Evolutionary conservation across 2,797 vertebrate genomes (phyloP).

Genomic region (Paratrypauchen microcephalus): DNA sequence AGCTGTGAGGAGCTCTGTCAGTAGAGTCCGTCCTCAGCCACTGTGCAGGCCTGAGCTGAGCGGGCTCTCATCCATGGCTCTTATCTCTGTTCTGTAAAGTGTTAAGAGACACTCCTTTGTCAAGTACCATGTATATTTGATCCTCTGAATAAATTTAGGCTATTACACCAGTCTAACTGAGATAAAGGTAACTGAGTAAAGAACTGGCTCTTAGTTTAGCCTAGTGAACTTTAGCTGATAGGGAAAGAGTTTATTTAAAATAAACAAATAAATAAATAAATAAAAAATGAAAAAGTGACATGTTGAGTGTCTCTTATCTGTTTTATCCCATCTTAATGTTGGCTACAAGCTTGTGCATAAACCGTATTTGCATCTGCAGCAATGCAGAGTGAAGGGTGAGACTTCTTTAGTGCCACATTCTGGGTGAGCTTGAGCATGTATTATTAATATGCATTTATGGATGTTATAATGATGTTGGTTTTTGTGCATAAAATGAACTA

Average conservation of each 20-base stretch:
- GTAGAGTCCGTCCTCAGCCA: constrained; percentile 1
- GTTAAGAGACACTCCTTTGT: constrained; percentile 16
- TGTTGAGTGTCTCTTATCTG: constrained; percentile 1
- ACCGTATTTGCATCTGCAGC: no score
- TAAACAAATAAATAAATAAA: no score
- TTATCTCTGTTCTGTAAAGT: constrained; percentile 8
- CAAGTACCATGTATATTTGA: constrained; percentile 17
- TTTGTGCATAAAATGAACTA: neutral
- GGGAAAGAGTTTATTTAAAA: constrained; percentile 2
- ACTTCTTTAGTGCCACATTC: no score
- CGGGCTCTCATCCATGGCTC: neutral
- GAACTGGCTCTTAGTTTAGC: constrained; percentile 19
- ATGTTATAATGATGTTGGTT: neutral
- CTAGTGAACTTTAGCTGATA: constrained; percentile 17
- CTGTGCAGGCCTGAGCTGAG: constrained; percentile 5
- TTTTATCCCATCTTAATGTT: neutral
- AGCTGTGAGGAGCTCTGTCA: neutral
- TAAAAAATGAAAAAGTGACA: constrained; percentile 3
- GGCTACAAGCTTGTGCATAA: no score
- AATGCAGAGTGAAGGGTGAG: no score
- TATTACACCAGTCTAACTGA: constrained; percentile 14
- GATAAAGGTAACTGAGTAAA: constrained; percentile 26
- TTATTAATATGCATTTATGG: no score
- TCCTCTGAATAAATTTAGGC: constrained; percentile 12
- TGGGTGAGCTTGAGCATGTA: no score